Base-by-base conservation (phyloP, 2,888 invertebrate species). In the Exocentrus adspersus region DNA sequence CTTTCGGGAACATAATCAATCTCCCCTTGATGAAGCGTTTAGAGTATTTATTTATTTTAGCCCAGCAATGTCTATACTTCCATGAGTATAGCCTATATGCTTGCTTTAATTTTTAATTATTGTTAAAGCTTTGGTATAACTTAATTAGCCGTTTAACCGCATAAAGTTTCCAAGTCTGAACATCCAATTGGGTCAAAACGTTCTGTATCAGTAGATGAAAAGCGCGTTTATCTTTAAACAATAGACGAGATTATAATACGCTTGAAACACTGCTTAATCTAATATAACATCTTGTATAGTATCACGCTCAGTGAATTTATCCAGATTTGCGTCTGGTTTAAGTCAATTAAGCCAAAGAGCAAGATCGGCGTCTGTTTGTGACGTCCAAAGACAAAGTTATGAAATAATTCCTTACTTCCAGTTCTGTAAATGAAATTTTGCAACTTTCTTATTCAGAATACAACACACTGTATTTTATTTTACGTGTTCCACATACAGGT, bases 341-440 rank as follows among this genome's bases (percentile, higher is more conserved):
- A 79, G 72, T 76, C 76, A 78, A 70, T 77, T 78, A 77, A 65
- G 63, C 75, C 70, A 72, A 67, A 71, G 68, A 64, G 54, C 41
- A 37, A 65, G 51, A 67, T 68, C 64, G 61, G 61, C 32, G 67
- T 62, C 54, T 63, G 52, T 60, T 61, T 54, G 56, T 57, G 64
- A 64, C 59, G 20, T 52, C 17, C 24, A 12, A 37, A n/a, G 12
- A 37, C 37, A 5, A 37, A n/a, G 37, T 4, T 37, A 37, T 5
- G 37, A n/a, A 14, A 9, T 37, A 37, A 9, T 30, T n/a, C n/a
- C n/a, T n/a, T n/a, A n/a, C n/a, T n/a, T n/a, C n/a, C n/a, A n/a
- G n/a, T n/a, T n/a, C n/a, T n/a, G n/a, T n/a, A n/a, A n/a, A n/a
- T n/a, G n/a, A n/a, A n/a, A n/a, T n/a, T n/a, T n/a, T n/a, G n/a